Conservation (phyloP, 1,140 invertebrate genomes). For the Bombus impatiens region DNA sequence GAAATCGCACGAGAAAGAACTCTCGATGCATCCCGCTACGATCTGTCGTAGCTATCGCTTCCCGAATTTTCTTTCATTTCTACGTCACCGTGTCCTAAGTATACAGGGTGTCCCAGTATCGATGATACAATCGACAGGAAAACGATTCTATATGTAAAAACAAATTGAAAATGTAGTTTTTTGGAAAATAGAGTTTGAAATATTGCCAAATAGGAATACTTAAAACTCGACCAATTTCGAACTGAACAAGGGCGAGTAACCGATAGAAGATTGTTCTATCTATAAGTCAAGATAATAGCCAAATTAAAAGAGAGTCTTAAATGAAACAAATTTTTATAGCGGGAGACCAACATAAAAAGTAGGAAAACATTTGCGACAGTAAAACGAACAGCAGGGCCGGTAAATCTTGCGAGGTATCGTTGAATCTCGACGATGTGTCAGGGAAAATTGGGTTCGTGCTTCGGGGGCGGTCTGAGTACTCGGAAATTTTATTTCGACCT, state of each 20-base stretch:
- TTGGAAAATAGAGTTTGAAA: no score
- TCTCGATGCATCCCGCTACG: not conserved
- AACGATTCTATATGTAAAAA: no score
- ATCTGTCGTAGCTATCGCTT: not conserved
- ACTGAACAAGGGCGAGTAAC: no score
- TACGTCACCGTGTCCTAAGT: not conserved
- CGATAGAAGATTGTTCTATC: no score
- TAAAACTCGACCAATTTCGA: no score
- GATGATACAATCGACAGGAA: no score
- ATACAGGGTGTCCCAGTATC: not conserved
- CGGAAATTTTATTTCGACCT: slow-evolving; percentile 39
- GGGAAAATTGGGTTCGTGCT: slow-evolving; percentile 27
- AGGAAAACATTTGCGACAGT: not conserved
- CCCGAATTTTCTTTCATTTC: not conserved
- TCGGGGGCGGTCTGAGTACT: not conserved
- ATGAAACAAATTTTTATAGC: no score
- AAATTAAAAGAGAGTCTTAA: no score
- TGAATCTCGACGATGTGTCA: slow-evolving; percentile 1
- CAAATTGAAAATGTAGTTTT: no score
- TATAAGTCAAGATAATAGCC: no score
- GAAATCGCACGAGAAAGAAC: not conserved
- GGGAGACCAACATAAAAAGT: no score
- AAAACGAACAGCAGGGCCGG: not conserved
- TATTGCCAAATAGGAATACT: no score
- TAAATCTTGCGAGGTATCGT: slow-evolving; percentile 11